These are phyloP conservation scores for Himalopsyche tibetana DNA, from an alignment of 2,888 invertebrate species.

Conservation along the genomic window DNA sequence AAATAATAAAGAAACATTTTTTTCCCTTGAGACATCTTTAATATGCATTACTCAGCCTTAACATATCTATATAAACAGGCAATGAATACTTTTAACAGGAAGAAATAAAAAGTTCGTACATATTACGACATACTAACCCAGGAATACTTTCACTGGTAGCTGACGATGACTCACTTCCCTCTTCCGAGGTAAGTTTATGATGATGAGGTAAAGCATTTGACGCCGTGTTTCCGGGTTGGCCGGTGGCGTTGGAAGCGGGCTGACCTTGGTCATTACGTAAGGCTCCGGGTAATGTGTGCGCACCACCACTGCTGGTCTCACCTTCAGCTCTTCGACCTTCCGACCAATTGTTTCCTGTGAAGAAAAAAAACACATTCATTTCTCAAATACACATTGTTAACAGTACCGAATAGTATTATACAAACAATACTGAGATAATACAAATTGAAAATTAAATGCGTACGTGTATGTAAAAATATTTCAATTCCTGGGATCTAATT, in stretches of 20 bases:
- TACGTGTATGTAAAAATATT: too few species aligned
- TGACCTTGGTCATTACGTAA: slow-evolving; percentile 70
- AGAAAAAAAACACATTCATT: neutral
- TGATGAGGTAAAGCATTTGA: slow-evolving; percentile 69
- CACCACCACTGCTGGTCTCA: slow-evolving; percentile 65
- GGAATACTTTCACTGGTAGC: slow-evolving; percentile 90
- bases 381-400: too few species aligned
- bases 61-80: too few species aligned
- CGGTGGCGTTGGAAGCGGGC: slow-evolving; percentile 72
- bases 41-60: too few species aligned
- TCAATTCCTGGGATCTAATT: too few species aligned
- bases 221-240: slow-evolving; percentile 72
- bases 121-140: slow-evolving; percentile 72
- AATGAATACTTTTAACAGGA: too few species aligned
- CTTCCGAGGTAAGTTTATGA: slow-evolving; percentile 86
- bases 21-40: too few species aligned
- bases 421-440: too few species aligned
- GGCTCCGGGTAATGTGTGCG: slow-evolving; percentile 67
- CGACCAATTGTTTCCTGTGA: slow-evolving; percentile 67
- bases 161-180: slow-evolving; percentile 91
- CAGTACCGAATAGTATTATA: too few species aligned
- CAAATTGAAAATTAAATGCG: too few species aligned
- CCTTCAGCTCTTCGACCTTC: slow-evolving; percentile 71
- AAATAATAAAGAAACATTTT: too few species aligned
- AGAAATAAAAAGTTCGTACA: neutral